phyloP scores from a whole-genome alignment of 1,140 invertebrate genomes.

The Drosophila takahashii region DNA sequence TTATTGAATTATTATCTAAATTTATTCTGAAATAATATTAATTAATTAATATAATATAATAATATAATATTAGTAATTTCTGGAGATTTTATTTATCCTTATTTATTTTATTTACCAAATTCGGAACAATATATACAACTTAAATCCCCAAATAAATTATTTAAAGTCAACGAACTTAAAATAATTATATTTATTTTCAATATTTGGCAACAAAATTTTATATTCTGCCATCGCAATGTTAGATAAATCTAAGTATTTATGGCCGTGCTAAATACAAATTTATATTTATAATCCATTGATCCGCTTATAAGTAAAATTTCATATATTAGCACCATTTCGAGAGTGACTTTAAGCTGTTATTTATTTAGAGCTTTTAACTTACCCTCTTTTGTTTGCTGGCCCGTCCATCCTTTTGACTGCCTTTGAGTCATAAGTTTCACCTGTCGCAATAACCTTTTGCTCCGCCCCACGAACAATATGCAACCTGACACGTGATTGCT shows the following conservation, averaged over 20 bases:
- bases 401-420: conserved; percentile 10
- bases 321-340: not conserved
- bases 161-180: not conserved
- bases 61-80: too few species aligned
- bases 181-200: not conserved
- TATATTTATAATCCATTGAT: not conserved
- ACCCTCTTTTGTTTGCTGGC: not conserved
- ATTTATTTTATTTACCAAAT: too few species aligned
- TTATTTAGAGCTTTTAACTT: not conserved
- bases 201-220: not conserved
- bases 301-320: not conserved
- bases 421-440: conserved; percentile 7
- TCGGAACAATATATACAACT: too few species aligned
- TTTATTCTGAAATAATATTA: too few species aligned
- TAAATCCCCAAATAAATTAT: too few species aligned
- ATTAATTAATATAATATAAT: too few species aligned
- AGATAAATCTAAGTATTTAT: not conserved
- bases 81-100: too few species aligned
- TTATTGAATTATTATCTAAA: too few species aligned
- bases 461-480: conserved; percentile 14
- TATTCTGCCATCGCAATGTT: not conserved
- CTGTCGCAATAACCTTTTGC: conserved; percentile 23
- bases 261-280: not conserved
- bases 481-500: conserved; percentile 67
- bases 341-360: not conserved